Evolutionary conservation across 1,140 invertebrate species (phyloP).

Genomic region (Magallana gigas): DNA sequence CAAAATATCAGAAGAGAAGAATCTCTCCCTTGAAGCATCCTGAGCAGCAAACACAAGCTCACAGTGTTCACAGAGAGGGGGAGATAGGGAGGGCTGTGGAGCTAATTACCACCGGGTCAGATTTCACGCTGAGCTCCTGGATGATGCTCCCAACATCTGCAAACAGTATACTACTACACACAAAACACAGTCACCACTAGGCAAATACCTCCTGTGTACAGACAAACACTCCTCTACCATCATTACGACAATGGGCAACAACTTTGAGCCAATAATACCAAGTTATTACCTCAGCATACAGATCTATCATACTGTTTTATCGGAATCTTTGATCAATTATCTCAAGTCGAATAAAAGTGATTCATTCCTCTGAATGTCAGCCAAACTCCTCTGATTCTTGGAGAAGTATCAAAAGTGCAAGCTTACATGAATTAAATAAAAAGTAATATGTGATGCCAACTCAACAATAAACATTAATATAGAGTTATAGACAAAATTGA

Average conservation of each 20-base stretch:
- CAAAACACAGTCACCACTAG: conserved; percentile 1
- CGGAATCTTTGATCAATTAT: conserved; percentile 28
- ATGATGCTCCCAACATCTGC: conserved; percentile 24
- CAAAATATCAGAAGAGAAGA: conserved; percentile 5
- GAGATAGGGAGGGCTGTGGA: conserved; percentile 17
- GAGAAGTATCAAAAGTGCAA: conserved; percentile 35
- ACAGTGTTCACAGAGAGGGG: conserved; percentile 19
- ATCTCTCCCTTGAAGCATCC: conserved; percentile 12
- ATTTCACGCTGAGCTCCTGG: conserved; percentile 25
- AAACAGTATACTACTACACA: conserved; percentile 27
- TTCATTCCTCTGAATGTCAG: conserved; percentile 17
- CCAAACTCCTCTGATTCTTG: background rate
- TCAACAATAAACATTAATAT: no score
- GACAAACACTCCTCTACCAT: background rate
- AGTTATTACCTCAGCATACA: conserved; percentile 6
- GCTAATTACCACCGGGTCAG: conserved; percentile 30
- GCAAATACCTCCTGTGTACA: background rate
- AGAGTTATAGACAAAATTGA: no score
- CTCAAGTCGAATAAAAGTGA: background rate
- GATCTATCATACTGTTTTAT: conserved; percentile 6
- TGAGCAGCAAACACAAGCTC: conserved; percentile 16
- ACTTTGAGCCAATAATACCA: background rate
- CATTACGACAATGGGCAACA: conserved; percentile 25
- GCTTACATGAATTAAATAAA: conserved; percentile 2
- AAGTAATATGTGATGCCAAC: background rate